Evolutionary conservation across 2,888 invertebrate species (phyloP).

Genomic region (Biston betularia): DNA sequence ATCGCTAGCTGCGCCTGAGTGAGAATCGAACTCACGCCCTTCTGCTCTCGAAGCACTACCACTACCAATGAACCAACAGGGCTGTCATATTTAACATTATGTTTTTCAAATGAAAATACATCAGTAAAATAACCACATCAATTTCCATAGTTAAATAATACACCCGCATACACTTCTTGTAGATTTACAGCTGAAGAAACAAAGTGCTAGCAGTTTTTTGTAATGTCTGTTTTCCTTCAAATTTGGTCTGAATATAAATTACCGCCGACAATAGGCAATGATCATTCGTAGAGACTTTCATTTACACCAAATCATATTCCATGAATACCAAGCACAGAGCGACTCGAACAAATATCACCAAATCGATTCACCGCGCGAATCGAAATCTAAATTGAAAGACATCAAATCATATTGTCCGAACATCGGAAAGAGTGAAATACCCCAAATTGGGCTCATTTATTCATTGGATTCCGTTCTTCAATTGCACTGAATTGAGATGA

Average conservation of each 20-base stretch:
- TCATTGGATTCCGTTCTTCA: slow-evolving; percentile 43
- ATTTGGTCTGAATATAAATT: not conserved
- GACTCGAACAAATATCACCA: slow-evolving; percentile 16
- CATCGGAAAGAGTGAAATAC: slow-evolving; percentile 29
- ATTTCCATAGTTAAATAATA: too few species aligned
- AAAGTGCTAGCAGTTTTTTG: not conserved
- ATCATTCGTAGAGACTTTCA: slow-evolving; percentile 4
- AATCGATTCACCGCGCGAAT: slow-evolving; percentile 22
- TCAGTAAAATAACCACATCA: too few species aligned
- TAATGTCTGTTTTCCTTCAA: not conserved
- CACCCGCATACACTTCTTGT: too few species aligned
- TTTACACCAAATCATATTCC: slow-evolving; percentile 15
- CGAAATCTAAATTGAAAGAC: slow-evolving; percentile 35
- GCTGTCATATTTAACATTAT: too few species aligned
- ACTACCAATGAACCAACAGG: too few species aligned
- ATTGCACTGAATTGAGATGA: slow-evolving; percentile 25
- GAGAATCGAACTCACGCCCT: too few species aligned
- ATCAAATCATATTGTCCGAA: slow-evolving; percentile 39
- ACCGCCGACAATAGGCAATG: not conserved
- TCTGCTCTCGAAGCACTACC: too few species aligned
- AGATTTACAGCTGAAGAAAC: too few species aligned
- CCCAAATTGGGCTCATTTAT: slow-evolving; percentile 44
- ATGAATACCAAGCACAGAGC: slow-evolving; percentile 14
- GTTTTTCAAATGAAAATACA: too few species aligned
- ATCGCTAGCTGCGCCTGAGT: too few species aligned